Percentiles rank a stretch among this genome's conserved stretches.
Evolutionary conservation across 1,140 invertebrate genomes (phyloP).

Genomic region (Papilio polyxenes): DNA sequence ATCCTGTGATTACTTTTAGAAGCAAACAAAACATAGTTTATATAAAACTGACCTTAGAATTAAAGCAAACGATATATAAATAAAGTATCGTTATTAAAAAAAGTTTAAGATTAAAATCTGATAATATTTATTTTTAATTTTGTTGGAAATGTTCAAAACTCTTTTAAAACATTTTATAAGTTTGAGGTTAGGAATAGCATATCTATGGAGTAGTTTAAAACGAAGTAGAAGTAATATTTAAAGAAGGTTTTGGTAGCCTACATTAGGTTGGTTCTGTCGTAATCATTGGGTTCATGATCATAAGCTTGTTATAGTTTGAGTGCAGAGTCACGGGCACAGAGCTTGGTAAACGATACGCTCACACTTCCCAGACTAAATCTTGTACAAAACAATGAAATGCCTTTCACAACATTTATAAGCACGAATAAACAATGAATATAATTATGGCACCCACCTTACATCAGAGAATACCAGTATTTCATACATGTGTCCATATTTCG

Average conservation of each 20-base stretch:
- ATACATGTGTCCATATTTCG: conserved; percentile 34
- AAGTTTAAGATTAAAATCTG: background rate
- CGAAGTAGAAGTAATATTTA: conserved; percentile 8
- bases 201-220: background rate
- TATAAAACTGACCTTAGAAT: background rate
- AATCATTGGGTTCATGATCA: conserved; percentile 53
- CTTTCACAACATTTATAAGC: conserved; percentile 74
- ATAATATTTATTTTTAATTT: conserved; percentile 12
- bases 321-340: conserved; percentile 71
- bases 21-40: background rate
- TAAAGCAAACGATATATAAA: background rate
- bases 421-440: conserved; percentile 68
- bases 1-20: conserved; percentile 26
- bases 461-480: conserved; percentile 41
- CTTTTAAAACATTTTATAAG: conserved; percentile 15
- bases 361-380: conserved; percentile 76
- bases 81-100: background rate
- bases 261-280: conserved; percentile 40
- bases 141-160: conserved; percentile 18
- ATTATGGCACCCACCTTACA: conserved; percentile 77
- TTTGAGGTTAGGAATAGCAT: conserved; percentile 27
- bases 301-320: conserved; percentile 72
- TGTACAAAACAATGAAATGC: conserved; percentile 68
- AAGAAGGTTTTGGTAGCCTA: conserved; percentile 1
- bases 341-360: conserved; percentile 78